These are phyloP conservation scores for Diorhabda carinulata DNA, from an alignment of 1,140 invertebrate genomes.

Conservation along the genomic window DNA sequence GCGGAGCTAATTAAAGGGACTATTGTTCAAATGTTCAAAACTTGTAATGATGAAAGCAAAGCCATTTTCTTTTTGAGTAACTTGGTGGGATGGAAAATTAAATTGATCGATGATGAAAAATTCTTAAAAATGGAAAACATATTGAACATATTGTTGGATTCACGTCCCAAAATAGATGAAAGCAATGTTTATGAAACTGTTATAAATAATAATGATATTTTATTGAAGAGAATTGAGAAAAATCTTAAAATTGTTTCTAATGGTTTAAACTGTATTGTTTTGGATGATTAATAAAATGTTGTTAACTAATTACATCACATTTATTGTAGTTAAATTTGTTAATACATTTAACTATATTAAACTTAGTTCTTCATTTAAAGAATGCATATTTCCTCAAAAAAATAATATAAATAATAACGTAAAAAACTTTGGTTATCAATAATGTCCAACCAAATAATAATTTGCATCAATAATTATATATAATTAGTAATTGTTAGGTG, in stretches of 20 bases:
- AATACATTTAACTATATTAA: too few relatives aligned
- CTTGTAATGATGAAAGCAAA: neutral
- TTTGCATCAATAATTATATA: too few relatives aligned
- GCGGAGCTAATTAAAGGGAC: constrained; percentile 5
- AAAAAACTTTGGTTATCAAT: too few relatives aligned
- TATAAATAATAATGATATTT: neutral
- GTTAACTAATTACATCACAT: too few relatives aligned
- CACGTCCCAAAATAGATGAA: neutral
- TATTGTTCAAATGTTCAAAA: neutral
- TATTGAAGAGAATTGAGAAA: neutral
- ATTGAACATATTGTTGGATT: neutral
- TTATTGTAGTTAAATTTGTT: too few relatives aligned
- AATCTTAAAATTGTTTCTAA: neutral
- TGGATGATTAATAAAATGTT: neutral
- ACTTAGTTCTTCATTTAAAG: too few relatives aligned
- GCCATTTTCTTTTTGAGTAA: constrained; percentile 7
- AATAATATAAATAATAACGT: too few relatives aligned
- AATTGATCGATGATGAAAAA: constrained; percentile 7
- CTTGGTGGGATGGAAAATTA: neutral
- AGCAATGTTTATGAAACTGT: neutral
- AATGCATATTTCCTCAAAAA: too few relatives aligned
- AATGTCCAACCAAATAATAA: too few relatives aligned
- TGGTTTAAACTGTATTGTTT: neutral
- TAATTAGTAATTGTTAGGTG: too few relatives aligned
- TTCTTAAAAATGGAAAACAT: constrained; percentile 9